Conservation (phyloP, 2,113 vertebrate species). For the Serinus canaria region DNA sequence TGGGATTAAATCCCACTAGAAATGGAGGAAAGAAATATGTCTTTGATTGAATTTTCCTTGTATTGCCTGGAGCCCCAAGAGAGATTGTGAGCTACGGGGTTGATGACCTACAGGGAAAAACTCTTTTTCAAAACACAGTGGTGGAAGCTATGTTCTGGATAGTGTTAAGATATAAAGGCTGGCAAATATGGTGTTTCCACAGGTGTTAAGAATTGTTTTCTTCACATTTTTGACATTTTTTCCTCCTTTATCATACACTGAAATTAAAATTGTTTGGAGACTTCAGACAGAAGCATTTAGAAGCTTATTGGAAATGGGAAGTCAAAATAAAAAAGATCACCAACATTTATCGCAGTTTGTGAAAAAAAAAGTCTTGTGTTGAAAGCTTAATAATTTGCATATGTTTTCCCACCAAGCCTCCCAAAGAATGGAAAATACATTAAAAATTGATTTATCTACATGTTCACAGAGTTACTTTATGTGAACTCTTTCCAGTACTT, state of each 20-base stretch:
- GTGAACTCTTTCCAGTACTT: not conserved
- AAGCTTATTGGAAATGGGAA: not conserved
- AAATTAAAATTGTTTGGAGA: not conserved
- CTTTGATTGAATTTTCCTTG: not conserved
- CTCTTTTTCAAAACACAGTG: not conserved
- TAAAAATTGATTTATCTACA: not conserved
- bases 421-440: conserved; percentile 21
- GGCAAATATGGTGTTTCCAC: not conserved
- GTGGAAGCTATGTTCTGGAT: not conserved
- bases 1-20: not conserved
- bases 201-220: not conserved
- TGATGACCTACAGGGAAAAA: not conserved
- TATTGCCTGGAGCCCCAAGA: not conserved
- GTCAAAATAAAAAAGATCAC: not conserved
- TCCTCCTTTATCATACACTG: not conserved
- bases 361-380: not conserved
- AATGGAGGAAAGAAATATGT: not conserved
- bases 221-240: not conserved
- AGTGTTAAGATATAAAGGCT: not conserved
- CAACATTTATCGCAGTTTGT: not conserved
- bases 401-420: not conserved
- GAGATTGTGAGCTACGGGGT: not conserved
- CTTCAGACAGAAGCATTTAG: not conserved
- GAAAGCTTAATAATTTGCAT: not conserved
- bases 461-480: conserved; percentile 3